These are phyloP conservation scores for Zoanthus sansibaricus DNA, from an alignment of 92 coral and sea anemone genomes.

Conservation along the genomic window DNA sequence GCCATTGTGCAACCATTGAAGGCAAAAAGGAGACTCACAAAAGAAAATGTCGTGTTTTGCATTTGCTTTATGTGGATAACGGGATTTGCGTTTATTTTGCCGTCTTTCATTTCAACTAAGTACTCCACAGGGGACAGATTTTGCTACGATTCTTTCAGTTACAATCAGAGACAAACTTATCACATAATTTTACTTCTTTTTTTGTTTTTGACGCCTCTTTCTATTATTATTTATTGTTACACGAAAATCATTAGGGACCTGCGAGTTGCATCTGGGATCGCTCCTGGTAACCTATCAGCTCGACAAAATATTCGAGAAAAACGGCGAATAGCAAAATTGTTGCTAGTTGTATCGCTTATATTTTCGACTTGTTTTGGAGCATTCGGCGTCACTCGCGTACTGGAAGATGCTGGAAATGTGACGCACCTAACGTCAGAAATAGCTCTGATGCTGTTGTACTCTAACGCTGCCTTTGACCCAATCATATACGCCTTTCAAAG, in stretches of 20 bases:
- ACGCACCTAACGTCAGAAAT: constrained; percentile 23
- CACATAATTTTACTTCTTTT: constrained; percentile 28
- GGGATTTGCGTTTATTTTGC: constrained; percentile 29
- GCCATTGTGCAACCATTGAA: constrained; percentile 62
- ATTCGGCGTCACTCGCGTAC: constrained; percentile 47
- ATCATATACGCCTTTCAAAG: constrained; percentile 66
- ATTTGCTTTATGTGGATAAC: constrained; percentile 23
- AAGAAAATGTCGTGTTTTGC: background rate
- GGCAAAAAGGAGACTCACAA: constrained; percentile 39
- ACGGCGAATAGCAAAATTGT: constrained; percentile 48
- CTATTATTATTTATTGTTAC: constrained; percentile 57
- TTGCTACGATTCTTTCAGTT: constrained; percentile 30
- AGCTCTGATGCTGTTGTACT: constrained; percentile 53
- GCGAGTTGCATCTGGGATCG: constrained; percentile 19
- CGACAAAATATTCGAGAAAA: constrained; percentile 32
- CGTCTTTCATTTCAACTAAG: constrained; percentile 51
- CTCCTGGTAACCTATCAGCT: constrained; percentile 1
- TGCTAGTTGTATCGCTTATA: constrained; percentile 40
- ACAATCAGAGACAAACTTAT: constrained; percentile 22
- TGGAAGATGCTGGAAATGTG: constrained; percentile 26
- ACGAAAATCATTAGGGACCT: constrained; percentile 55
- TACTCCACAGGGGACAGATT: background rate
- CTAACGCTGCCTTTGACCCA: constrained; percentile 61
- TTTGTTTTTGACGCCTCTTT: constrained; percentile 52
- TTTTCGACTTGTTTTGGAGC: constrained; percentile 58